These are phyloP conservation scores for Helicorthomorpha holstii DNA, from an alignment of 1,140 invertebrate species.

Conservation along the genomic window DNA sequence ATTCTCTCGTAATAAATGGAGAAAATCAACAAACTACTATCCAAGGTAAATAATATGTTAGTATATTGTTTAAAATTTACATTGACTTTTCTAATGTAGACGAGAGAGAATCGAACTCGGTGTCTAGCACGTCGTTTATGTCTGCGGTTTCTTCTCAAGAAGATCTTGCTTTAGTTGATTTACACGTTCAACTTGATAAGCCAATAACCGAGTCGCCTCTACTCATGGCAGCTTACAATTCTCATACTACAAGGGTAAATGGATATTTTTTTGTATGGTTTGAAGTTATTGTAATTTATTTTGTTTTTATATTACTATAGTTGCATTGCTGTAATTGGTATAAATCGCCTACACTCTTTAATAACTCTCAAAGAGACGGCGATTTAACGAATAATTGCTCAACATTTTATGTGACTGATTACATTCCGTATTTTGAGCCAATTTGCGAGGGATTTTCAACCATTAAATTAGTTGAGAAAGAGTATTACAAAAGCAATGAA, in stretches of 20 bases:
- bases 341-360: slow-evolving; percentile 17
- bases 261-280: not conserved
- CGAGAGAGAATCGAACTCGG: slow-evolving; percentile 13
- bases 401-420: slow-evolving; percentile 14
- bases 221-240: slow-evolving; percentile 85
- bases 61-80: not conserved
- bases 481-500: slow-evolving; percentile 11
- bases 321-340: slow-evolving; percentile 28
- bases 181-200: slow-evolving; percentile 88
- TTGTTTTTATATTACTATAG: slow-evolving; percentile 15
- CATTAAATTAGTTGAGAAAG: slow-evolving; percentile 41
- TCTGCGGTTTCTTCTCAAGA: slow-evolving; percentile 86
- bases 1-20: too few relatives aligned
- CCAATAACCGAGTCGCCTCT: slow-evolving; percentile 76
- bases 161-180: slow-evolving; percentile 77
- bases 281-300: not conserved
- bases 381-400: not conserved
- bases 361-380: slow-evolving; percentile 9
- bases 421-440: slow-evolving; percentile 43
- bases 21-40: too few relatives aligned
- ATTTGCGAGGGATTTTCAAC: slow-evolving; percentile 49
- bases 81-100: not conserved
- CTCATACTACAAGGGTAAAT: slow-evolving; percentile 62
- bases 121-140: slow-evolving; percentile 51
- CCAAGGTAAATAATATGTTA: too few relatives aligned